Percentiles rank a stretch among this genome's conserved stretches.
These are phyloP conservation scores for Saccopteryx bilineata DNA, from an alignment of 2,113 vertebrate species.

Conservation along the genomic window DNA sequence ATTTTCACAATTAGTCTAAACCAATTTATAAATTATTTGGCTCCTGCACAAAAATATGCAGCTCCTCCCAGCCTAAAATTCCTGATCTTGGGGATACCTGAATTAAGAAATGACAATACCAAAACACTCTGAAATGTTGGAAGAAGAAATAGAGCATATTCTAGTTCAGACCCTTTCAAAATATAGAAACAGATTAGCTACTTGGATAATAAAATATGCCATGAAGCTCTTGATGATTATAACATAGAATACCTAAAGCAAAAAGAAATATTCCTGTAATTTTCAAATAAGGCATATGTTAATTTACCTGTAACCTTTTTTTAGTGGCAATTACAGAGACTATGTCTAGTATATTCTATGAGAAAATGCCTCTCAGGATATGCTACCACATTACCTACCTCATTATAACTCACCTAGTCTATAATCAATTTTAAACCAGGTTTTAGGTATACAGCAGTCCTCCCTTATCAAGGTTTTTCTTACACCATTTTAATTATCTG, in stretches of 20 bases:
- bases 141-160: not conserved
- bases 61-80: not conserved
- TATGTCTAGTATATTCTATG: not conserved
- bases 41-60: not conserved
- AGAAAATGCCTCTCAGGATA: not conserved
- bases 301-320: conserved; percentile 1
- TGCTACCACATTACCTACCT: not conserved
- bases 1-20: conserved; percentile 8
- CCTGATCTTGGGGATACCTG: not conserved
- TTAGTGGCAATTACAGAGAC: not conserved
- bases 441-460: not conserved
- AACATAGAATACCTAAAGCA: not conserved
- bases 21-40: not conserved
- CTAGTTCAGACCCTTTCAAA: not conserved
- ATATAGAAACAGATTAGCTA: not conserved
- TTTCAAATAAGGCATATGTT: not conserved
- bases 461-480: not conserved
- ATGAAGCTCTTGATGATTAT: not conserved
- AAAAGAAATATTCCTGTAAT: not conserved
- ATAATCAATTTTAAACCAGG: not conserved
- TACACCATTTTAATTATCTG: not conserved
- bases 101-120: not conserved
- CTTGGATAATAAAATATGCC: not conserved
- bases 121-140: not conserved
- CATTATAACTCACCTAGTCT: not conserved